Percentiles rank a stretch among this genome's conserved stretches.
phyloP scores from a whole-genome alignment of 2,888 invertebrate species.

The Trichopria drosophilae region DNA sequence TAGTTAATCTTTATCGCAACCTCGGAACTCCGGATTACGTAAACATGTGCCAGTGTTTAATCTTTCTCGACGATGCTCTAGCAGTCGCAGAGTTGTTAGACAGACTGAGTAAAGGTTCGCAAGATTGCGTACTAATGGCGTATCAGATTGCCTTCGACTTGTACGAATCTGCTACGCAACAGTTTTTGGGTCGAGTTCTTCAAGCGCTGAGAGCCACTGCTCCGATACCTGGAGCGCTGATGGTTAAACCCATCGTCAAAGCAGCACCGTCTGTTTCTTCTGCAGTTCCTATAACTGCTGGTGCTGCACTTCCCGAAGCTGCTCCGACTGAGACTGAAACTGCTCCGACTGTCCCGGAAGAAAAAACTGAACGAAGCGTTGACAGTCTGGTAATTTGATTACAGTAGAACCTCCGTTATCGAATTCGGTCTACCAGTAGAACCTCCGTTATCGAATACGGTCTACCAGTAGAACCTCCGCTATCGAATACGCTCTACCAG shows the following conservation, averaged over 20 bases:
- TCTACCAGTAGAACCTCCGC: too few species aligned
- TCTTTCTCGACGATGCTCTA: conserved; percentile 91
- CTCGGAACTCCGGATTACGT: conserved; percentile 94
- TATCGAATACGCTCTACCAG: too few species aligned
- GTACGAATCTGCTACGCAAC: conserved; percentile 98
- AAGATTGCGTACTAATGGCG: conserved; percentile 88
- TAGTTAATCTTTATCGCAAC: conserved; percentile 88
- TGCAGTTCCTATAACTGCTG: conserved; percentile 45
- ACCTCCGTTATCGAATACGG: too few species aligned
- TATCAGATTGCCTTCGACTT: conserved; percentile 99
- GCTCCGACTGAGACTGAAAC: conserved; percentile 62
- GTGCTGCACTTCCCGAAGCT: conserved; percentile 5
- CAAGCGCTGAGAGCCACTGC: conserved; percentile 81
- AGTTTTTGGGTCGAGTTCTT: conserved; percentile 86
- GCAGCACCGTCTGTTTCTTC: conserved; percentile 57
- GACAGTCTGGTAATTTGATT: conserved; percentile 61
- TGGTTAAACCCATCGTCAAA: conserved; percentile 70
- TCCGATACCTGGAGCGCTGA: conserved; percentile 76
- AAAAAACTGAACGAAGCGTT: conserved; percentile 62
- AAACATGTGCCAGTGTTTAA: conserved; percentile 97
- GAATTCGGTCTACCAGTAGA: background rate
- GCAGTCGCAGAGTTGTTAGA: conserved; percentile 92
- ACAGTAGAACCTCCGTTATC: background rate
- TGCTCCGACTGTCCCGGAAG: conserved; percentile 59
- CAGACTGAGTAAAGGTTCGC: conserved; percentile 77